Conservation (phyloP, 2,113 vertebrate species). For the Boulengeromyrus knoepffleri region DNA sequence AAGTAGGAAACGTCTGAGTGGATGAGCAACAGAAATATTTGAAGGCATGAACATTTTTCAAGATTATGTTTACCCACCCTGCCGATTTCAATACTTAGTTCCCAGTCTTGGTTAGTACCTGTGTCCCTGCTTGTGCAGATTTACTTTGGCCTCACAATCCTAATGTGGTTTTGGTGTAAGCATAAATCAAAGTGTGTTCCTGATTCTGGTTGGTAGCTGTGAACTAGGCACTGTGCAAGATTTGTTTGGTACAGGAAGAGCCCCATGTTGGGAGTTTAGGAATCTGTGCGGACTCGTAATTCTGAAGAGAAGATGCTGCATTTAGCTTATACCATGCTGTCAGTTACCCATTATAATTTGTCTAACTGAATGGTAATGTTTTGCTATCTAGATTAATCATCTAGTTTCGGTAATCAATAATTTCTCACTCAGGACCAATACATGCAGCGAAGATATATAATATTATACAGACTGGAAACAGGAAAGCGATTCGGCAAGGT, state of each 20-base stretch:
- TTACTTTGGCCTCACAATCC: not conserved
- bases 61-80: not conserved
- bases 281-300: not conserved
- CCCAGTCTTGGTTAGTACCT: slow-evolving; percentile 15
- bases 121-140: not conserved
- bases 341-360: not conserved
- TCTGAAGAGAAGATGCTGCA: not conserved
- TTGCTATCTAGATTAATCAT: not conserved
- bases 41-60: not conserved
- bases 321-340: not conserved
- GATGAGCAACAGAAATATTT: slow-evolving; percentile 44
- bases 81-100: not conserved
- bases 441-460: not conserved
- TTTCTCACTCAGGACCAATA: not conserved
- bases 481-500: slow-evolving; percentile 5
- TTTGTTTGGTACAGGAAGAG: not conserved
- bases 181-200: not conserved
- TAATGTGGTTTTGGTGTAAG: not conserved
- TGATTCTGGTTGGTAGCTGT: not conserved
- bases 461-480: not conserved
- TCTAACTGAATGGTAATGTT: not conserved
- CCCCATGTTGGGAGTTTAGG: not conserved
- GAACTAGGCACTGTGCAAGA: not conserved
- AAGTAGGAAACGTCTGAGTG: slow-evolving; percentile 40
- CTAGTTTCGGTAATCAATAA: not conserved